Percentiles rank a stretch among this genome's conserved stretches.
These are phyloP conservation scores for Palythoa heliodiscus DNA, from an alignment of 92 coral and sea anemone species.

Conservation along the genomic window DNA sequence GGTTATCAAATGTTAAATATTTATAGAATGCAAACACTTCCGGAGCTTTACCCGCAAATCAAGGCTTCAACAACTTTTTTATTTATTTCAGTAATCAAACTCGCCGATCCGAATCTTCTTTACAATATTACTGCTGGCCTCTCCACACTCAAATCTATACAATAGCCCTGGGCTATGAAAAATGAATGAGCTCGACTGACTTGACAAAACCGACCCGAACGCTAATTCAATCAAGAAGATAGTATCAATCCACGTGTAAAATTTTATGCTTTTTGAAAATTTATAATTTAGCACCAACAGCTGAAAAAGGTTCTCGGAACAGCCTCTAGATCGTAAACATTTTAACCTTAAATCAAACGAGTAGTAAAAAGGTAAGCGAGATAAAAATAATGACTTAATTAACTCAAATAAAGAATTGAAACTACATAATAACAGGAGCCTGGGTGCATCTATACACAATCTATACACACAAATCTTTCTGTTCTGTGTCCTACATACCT, in stretches of 20 bases:
- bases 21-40: slow-evolving; percentile 12
- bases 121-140: not conserved
- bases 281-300: not conserved
- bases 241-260: not conserved
- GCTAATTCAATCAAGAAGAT: not conserved
- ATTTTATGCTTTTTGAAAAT: not conserved
- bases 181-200: not conserved
- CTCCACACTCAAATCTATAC: not conserved
- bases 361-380: not conserved
- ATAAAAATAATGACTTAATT: not conserved
- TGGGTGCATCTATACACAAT: not conserved
- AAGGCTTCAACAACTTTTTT: not conserved
- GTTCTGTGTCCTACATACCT: slow-evolving; percentile 58
- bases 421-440: not conserved
- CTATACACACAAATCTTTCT: too few species aligned
- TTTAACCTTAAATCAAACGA: not conserved
- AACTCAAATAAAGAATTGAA: not conserved
- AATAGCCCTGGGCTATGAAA: not conserved
- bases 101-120: not conserved
- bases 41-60: not conserved
- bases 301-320: not conserved
- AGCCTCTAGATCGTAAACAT: not conserved
- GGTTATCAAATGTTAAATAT: not conserved
- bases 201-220: not conserved
- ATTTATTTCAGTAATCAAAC: not conserved